These are phyloP conservation scores for Erebia palarica DNA, from an alignment of 2,888 invertebrate species.

Conservation along the genomic window DNA sequence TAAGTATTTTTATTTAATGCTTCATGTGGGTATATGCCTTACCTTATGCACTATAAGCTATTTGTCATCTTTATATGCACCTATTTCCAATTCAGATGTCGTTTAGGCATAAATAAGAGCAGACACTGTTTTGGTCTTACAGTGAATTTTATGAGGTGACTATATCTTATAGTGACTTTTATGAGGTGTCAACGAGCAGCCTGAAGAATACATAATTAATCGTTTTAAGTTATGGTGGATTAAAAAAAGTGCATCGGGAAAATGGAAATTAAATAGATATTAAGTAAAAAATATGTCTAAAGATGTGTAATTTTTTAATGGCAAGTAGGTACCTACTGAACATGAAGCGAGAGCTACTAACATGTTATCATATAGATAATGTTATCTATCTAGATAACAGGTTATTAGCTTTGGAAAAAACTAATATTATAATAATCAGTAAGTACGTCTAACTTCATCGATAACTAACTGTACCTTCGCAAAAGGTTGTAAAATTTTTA, in stretches of 20 bases:
- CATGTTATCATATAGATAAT: too few species aligned
- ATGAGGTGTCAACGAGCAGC: constrained; percentile 32
- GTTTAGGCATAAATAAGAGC: constrained; percentile 12
- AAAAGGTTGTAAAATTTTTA: too few species aligned
- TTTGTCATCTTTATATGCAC: constrained; percentile 18
- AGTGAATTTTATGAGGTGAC: not conserved
- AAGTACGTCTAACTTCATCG: not conserved
- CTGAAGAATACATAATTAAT: constrained; percentile 34
- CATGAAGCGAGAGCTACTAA: too few species aligned
- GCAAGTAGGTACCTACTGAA: too few species aligned
- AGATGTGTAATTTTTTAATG: too few species aligned
- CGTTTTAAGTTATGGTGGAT: constrained; percentile 5
- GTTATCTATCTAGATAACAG: too few species aligned
- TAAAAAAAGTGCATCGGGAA: constrained; percentile 13
- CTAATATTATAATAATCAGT: too few species aligned
- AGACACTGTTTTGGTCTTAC: constrained; percentile 16
- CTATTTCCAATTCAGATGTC: constrained; percentile 16
- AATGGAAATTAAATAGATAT: not conserved
- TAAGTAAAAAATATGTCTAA: too few species aligned
- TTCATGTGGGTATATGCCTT: not conserved
- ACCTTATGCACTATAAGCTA: not conserved
- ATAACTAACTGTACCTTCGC: not conserved
- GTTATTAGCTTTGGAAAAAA: too few species aligned
- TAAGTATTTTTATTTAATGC: not conserved
- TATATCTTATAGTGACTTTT: constrained; percentile 31